Evolutionary conservation across 2,797 vertebrate species (phyloP).

Genomic region (Siniperca obscura): DNA sequence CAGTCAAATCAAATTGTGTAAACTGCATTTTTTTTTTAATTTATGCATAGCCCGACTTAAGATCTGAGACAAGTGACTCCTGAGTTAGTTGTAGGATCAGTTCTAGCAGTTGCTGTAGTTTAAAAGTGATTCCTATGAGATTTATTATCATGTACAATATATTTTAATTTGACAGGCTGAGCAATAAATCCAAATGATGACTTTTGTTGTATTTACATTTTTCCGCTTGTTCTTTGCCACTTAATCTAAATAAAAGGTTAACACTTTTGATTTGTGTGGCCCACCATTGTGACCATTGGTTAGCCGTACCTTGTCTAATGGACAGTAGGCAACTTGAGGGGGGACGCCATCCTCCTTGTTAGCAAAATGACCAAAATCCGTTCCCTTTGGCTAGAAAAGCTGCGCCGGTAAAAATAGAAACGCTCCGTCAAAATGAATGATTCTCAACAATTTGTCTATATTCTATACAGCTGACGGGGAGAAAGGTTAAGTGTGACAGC

Average conservation of each 20-base stretch:
- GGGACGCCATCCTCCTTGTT: too few relatives aligned
- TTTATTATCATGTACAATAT: not conserved
- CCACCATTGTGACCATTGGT: not conserved
- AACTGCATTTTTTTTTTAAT: not conserved
- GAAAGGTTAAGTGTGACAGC: too few relatives aligned
- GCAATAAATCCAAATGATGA: too few relatives aligned
- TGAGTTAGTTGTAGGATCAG: not conserved
- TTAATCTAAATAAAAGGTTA: not conserved
- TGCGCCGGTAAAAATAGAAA: too few relatives aligned
- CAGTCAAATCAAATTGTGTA: not conserved
- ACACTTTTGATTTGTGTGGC: not conserved
- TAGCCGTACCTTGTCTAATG: not conserved
- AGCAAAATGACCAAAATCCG: too few relatives aligned
- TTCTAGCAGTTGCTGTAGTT: not conserved
- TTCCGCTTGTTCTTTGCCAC: not conserved
- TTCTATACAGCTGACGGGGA: too few relatives aligned
- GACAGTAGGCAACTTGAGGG: too few relatives aligned
- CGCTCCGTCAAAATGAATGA: too few relatives aligned
- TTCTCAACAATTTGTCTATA: too few relatives aligned
- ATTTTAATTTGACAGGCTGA: not conserved
- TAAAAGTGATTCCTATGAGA: not conserved
- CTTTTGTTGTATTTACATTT: too few relatives aligned
- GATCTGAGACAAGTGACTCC: not conserved
- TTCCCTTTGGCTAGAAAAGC: too few relatives aligned
- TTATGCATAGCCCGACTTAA: not conserved